A percentile compares a stretch with the other conserved stretches of the same genome.
These are phyloP conservation scores for Oreochromis grahami DNA, from an alignment of 2,797 vertebrate species.

Conservation along the genomic window DNA sequence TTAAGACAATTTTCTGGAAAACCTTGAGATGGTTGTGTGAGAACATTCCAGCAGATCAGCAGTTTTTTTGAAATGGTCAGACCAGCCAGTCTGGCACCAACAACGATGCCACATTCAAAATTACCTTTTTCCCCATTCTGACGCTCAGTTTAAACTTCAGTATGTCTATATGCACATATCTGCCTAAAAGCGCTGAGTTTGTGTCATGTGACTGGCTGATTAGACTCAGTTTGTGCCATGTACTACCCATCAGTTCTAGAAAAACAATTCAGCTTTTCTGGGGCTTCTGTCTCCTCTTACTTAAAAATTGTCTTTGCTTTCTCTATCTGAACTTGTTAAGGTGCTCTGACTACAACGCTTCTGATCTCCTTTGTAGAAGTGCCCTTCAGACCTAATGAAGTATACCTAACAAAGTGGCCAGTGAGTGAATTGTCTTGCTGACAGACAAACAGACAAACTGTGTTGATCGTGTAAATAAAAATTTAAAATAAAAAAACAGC, in stretches of 20 bases:
- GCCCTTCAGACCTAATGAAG: slow-evolving; percentile 9
- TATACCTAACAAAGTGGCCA: not conserved
- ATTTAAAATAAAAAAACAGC: not conserved
- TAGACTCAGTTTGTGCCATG: not conserved
- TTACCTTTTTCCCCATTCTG: not conserved
- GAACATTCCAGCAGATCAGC: not conserved
- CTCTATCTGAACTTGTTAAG: slow-evolving; percentile 25
- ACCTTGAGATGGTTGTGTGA: not conserved
- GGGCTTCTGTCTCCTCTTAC: not conserved
- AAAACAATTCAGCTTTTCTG: not conserved
- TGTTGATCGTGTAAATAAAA: not conserved
- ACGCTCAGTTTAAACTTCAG: not conserved
- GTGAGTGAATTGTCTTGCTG: not conserved
- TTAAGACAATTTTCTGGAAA: not conserved
- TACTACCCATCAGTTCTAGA: not conserved
- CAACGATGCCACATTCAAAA: not conserved
- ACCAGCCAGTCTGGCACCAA: not conserved
- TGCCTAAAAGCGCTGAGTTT: not conserved
- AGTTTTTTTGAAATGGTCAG: not conserved
- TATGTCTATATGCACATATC: not conserved
- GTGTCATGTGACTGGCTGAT: not conserved
- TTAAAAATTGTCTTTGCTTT: slow-evolving; percentile 9
- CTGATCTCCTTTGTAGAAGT: not conserved
- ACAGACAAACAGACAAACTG: not conserved
- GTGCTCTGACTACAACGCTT: not conserved